phyloP scores from a whole-genome alignment of 2,113 vertebrate species.

The Peromyscus californicus region DNA sequence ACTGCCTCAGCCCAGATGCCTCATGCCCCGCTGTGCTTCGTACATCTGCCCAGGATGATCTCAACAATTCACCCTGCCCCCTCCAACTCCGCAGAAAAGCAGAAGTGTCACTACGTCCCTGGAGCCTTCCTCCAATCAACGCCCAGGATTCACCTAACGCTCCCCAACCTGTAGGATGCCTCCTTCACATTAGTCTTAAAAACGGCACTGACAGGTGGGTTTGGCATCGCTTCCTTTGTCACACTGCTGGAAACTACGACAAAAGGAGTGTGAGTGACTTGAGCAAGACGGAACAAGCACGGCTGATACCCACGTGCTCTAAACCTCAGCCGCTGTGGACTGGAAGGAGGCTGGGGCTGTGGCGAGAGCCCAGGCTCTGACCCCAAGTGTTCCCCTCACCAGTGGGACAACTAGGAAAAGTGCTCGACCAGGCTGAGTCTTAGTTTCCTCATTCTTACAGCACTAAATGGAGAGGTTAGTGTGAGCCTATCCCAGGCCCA shows the following conservation, averaged over 20 bases:
- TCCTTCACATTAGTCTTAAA: not conserved
- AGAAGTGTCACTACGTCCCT: not conserved
- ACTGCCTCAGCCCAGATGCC: not conserved
- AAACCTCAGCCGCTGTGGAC: not conserved
- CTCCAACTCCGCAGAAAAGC: not conserved
- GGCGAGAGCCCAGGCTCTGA: not conserved
- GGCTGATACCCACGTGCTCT: not conserved
- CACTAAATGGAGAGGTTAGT: not conserved
- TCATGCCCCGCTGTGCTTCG: not conserved
- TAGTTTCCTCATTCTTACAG: not conserved
- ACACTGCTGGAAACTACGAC: not conserved
- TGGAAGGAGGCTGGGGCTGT: not conserved
- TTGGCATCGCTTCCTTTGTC: not conserved
- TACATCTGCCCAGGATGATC: not conserved
- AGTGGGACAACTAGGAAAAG: not conserved
- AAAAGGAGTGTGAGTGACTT: not conserved
- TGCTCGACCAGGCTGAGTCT: not conserved
- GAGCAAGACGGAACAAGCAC: not conserved
- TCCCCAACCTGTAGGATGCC: not conserved
- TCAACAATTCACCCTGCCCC: not conserved
- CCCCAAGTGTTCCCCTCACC: not conserved
- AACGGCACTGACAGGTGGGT: not conserved
- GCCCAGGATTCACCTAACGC: not conserved
- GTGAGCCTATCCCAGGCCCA: not conserved
- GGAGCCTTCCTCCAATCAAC: not conserved